These are phyloP conservation scores for Sphaerodactylus townsendi DNA, from an alignment of 2,113 vertebrate genomes.

Conservation along the genomic window DNA sequence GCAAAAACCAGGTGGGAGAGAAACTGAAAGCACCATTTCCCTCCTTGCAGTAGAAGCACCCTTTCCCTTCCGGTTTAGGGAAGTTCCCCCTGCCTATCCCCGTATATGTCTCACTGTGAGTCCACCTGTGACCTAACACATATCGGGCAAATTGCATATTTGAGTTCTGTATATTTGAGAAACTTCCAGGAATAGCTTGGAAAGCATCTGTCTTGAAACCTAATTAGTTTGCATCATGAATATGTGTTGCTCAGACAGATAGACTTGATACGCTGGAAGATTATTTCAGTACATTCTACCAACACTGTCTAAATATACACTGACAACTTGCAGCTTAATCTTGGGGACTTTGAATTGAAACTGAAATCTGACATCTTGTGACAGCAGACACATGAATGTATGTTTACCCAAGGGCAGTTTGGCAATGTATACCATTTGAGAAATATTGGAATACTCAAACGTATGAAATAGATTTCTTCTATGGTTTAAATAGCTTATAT, in stretches of 20 bases:
- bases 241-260: neutral
- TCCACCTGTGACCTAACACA: no score
- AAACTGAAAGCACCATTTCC: no score
- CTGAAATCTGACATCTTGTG: conserved; percentile 37
- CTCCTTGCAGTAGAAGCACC: no score
- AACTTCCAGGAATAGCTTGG: neutral
- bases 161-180: neutral
- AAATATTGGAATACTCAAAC: neutral
- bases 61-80: no score
- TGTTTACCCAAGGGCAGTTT: neutral
- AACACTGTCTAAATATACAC: conserved; percentile 41
- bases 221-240: conserved; percentile 29
- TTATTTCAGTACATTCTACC: conserved; percentile 40
- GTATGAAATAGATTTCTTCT: neutral
- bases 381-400: conserved; percentile 15
- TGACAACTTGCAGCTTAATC: conserved; percentile 51
- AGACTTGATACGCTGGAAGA: conserved; percentile 19
- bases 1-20: no score
- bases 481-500: neutral
- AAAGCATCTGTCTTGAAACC: neutral
- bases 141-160: no score
- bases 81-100: no score
- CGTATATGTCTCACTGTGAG: no score
- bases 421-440: conserved; percentile 2
- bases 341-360: conserved; percentile 40